A percentile compares a stretch with the other conserved stretches of the same genome.
Evolutionary conservation across 2,888 invertebrate genomes (phyloP).

Genomic region (Julus scandinavius): DNA sequence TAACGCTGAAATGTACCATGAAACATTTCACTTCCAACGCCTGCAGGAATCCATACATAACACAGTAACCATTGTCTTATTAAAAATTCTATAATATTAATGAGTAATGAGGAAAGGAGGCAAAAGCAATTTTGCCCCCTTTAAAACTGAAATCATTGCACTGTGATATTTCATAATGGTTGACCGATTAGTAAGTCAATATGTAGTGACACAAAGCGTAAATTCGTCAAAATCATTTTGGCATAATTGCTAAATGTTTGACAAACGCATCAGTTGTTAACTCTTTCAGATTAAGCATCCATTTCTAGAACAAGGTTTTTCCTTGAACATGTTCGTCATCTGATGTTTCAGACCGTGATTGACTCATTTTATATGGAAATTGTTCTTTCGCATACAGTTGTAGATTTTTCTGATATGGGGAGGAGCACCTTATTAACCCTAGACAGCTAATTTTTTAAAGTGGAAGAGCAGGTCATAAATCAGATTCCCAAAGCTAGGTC

Average conservation of each 20-base stretch:
- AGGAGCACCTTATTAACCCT: slow-evolving; percentile 24
- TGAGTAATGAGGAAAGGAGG: not conserved
- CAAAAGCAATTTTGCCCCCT: not conserved
- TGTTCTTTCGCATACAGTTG: not conserved
- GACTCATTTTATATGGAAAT: not conserved
- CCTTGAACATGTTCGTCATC: not conserved
- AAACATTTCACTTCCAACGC: not conserved
- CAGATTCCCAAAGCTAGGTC: not conserved
- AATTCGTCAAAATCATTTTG: too few species aligned
- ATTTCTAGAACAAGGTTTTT: too few species aligned
- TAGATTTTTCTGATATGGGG: not conserved
- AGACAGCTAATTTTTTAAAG: slow-evolving; percentile 2
- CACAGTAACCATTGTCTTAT: not conserved
- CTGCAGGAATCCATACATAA: not conserved
- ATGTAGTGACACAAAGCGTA: too few species aligned
- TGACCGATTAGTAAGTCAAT: too few species aligned
- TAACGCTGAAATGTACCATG: not conserved
- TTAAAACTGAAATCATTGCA: not conserved
- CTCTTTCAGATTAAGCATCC: too few species aligned
- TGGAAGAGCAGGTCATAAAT: slow-evolving; percentile 37
- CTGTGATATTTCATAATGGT: not conserved
- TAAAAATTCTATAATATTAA: too few species aligned
- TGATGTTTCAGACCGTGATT: not conserved
- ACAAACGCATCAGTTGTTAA: too few species aligned
- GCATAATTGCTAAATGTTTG: too few species aligned